A percentile compares a stretch with the other conserved stretches of the same genome.
These are phyloP conservation scores for Lasiurus borealis DNA, from an alignment of 2,113 vertebrate species.

Conservation along the genomic window DNA sequence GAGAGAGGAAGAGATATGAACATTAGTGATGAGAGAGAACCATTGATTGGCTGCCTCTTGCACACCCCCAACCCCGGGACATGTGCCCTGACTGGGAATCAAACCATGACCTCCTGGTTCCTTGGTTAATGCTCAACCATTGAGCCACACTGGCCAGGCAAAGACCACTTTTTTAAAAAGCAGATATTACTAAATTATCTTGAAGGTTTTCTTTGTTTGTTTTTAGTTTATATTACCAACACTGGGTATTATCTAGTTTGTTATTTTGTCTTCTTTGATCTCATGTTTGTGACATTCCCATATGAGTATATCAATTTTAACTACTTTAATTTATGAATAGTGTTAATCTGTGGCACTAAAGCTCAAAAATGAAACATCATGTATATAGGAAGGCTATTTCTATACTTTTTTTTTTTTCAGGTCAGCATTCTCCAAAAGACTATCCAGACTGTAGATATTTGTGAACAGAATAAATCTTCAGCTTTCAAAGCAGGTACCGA, in stretches of 20 bases:
- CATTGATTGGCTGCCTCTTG: background rate
- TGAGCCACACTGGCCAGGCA: background rate
- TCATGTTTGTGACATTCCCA: background rate
- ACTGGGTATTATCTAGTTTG: background rate
- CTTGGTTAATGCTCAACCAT: background rate
- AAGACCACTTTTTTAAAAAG: background rate
- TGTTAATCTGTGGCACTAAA: constrained; percentile 16
- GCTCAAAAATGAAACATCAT: background rate
- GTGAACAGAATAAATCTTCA: constrained; percentile 73
- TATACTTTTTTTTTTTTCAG: constrained; percentile 82
- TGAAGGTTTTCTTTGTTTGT: background rate
- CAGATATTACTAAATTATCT: background rate
- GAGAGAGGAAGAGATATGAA: background rate
- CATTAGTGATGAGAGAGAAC: background rate
- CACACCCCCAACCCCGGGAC: too few species aligned
- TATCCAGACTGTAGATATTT: constrained; percentile 74
- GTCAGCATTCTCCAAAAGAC: constrained; percentile 91
- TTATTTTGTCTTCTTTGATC: background rate
- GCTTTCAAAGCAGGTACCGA: constrained; percentile 82
- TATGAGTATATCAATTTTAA: background rate
- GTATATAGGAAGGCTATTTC: background rate
- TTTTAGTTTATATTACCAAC: constrained; percentile 22
- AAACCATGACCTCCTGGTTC: background rate
- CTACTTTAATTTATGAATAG: background rate
- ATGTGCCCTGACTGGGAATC: background rate